Evolutionary conservation across 2,888 invertebrate genomes (phyloP).

Genomic region (Chalcosyrphus nemorum): DNA sequence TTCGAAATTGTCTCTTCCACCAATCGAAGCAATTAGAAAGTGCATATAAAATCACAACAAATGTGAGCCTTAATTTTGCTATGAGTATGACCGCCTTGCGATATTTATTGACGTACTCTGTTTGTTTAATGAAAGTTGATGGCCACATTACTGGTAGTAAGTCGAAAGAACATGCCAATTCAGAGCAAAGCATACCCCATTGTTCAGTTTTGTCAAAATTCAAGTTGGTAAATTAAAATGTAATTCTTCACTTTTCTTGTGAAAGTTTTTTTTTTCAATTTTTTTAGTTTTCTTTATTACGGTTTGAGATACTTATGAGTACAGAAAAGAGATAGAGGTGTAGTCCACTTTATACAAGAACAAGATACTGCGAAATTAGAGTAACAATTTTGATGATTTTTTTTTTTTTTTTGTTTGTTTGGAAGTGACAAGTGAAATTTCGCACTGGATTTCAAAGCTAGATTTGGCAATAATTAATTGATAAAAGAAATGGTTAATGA

Average conservation of each 20-base stretch:
- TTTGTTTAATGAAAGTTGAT: constrained; percentile 26
- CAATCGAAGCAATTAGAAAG: constrained; percentile 51
- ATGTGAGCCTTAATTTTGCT: not conserved
- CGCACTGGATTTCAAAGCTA: not conserved
- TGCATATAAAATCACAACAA: constrained; percentile 24
- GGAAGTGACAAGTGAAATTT: constrained; percentile 31
- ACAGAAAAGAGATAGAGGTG: not conserved
- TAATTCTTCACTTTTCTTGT: constrained; percentile 38
- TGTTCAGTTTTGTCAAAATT: constrained; percentile 2
- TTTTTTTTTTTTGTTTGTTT: constrained; percentile 1
- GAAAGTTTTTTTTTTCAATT: constrained; percentile 50
- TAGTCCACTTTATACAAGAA: constrained; percentile 16
- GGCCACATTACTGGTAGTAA: not conserved
- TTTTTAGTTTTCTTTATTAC: constrained; percentile 27
- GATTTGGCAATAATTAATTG: constrained; percentile 4
- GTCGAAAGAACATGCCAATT: constrained; percentile 18
- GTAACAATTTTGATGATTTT: constrained; percentile 19
- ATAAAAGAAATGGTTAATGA: constrained; percentile 2
- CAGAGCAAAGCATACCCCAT: not conserved
- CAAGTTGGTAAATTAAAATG: constrained; percentile 2
- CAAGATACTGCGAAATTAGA: constrained; percentile 35
- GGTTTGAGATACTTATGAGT: not conserved
- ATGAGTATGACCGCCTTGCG: not conserved
- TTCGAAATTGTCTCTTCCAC: constrained; percentile 51
- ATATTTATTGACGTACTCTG: constrained; percentile 1